Percentiles rank a stretch among this genome's conserved stretches.
These are phyloP conservation scores for Ptychadena robeensis DNA, from an alignment of 2,797 vertebrate species.

Conservation along the genomic window DNA sequence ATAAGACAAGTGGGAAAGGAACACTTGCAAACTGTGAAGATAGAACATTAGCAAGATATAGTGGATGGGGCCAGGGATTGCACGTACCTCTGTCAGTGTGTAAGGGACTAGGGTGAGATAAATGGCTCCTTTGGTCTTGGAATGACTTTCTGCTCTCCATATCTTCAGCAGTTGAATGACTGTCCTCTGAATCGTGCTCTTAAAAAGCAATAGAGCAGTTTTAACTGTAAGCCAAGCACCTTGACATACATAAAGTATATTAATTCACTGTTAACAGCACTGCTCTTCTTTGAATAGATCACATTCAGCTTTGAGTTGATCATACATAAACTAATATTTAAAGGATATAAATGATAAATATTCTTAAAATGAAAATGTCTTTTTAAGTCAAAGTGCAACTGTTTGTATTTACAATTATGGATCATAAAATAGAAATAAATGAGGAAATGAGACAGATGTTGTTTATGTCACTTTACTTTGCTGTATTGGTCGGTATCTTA, in stretches of 20 bases:
- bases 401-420: too few relatives aligned
- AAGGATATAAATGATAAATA: neutral
- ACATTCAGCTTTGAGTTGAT: neutral
- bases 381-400: too few relatives aligned
- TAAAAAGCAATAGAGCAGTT: conserved; percentile 66
- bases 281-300: neutral
- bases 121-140: conserved; percentile 81
- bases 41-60: conserved; percentile 31
- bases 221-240: conserved; percentile 69
- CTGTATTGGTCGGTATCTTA: too few relatives aligned
- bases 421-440: too few relatives aligned
- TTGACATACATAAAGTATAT: conserved; percentile 66
- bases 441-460: too few relatives aligned
- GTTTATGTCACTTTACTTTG: too few relatives aligned
- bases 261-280: neutral
- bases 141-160: conserved; percentile 85
- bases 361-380: neutral
- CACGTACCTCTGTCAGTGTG: conserved; percentile 82
- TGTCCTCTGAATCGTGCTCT: conserved; percentile 84
- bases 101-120: conserved; percentile 81
- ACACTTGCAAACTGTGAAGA: conserved; percentile 25
- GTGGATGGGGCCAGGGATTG: conserved; percentile 5
- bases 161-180: conserved; percentile 85
- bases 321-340: neutral
- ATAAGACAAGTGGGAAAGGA: conserved; percentile 56